Evolutionary conservation across 2,113 vertebrate species (phyloP), one percentile per base, ranked within the genome.

Genomic region (Acinonyx jubatus): DNA sequence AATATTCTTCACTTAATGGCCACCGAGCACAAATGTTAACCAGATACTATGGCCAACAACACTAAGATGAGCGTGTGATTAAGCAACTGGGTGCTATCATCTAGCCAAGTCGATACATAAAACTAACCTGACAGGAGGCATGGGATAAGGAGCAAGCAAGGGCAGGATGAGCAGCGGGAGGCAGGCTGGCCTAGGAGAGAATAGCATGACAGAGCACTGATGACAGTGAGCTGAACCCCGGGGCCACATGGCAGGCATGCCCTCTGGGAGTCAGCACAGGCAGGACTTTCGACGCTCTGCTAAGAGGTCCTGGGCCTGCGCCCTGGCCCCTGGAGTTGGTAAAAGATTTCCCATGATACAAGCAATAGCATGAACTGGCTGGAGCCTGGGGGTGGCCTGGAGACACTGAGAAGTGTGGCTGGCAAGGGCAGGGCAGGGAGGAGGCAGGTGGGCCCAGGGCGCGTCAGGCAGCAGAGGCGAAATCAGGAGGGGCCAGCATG

Each of bases 181-280:
- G 29, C 55, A 21, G 36, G 73, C 55, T 12, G 16, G 68, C 31
- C 21, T 5, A 6, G 55, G 55, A 36, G 33, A 48, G 4, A 7
- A 29, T 0, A 5, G 45, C 18, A 16, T 31, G 23, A 21, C 45
- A 11, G 36, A 57, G 23, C 0, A 57, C 68, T 12, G 57, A 76
- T 5, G 27, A 41, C 0, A 0, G 27, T 5, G 29, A 8, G 9
- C 19, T 3, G 14, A 9, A 81, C 14, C 12, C n/a, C 12, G 12
- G 7, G 65, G 15, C 27, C 71, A 33, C 0, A 0, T 8, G n/a
- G 36, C 2, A 8, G 18, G 13, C 38, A 14, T 38, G 11, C 48
- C 15, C 0, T 41, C n/a, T 11, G 7, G 48, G 33, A 29, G 31
- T 84, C 66, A 41, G 19, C 1, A 1, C 1, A 2, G 18, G 52